A percentile compares a stretch with the other conserved stretches of the same genome.
Conservation (phyloP, 1,140 invertebrate species). For the Rhagoletis pomonella region DNA sequence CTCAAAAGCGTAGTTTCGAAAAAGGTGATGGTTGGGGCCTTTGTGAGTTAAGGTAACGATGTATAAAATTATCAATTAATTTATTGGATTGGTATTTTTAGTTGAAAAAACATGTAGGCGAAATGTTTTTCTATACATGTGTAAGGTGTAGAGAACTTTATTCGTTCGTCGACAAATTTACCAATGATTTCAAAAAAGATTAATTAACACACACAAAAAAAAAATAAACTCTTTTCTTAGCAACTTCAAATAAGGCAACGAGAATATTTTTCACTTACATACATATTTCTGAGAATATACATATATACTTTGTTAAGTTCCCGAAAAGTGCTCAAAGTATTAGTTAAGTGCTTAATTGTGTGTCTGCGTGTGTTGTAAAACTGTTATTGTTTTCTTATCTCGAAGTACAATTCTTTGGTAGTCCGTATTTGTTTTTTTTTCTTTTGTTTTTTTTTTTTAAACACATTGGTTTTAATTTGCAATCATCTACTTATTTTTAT, state of each 20-base stretch:
- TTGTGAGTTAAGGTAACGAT: too few species aligned
- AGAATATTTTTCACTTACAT: too few species aligned
- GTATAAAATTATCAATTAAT: neutral
- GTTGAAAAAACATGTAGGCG: neutral
- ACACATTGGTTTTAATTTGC: constrained; percentile 56
- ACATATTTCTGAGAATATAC: too few species aligned
- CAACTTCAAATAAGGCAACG: too few species aligned
- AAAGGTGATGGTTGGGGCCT: too few species aligned
- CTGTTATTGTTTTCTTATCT: neutral
- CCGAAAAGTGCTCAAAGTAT: neutral
- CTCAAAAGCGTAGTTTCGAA: too few species aligned
- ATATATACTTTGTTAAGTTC: neutral
- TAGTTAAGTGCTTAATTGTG: neutral
- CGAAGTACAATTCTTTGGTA: neutral
- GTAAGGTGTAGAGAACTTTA: neutral
- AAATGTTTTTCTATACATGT: too few species aligned
- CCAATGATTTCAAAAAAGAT: neutral
- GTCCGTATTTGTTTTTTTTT: neutral
- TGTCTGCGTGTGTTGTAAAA: constrained; percentile 7
- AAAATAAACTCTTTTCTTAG: neutral
- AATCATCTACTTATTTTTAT: constrained; percentile 17
- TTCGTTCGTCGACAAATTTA: too few species aligned
- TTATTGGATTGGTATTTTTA: neutral
- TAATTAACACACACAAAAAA: neutral
- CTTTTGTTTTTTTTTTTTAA: constrained; percentile 53